phyloP scores from a whole-genome alignment of 2,797 vertebrate species.

The Pterois miles region DNA sequence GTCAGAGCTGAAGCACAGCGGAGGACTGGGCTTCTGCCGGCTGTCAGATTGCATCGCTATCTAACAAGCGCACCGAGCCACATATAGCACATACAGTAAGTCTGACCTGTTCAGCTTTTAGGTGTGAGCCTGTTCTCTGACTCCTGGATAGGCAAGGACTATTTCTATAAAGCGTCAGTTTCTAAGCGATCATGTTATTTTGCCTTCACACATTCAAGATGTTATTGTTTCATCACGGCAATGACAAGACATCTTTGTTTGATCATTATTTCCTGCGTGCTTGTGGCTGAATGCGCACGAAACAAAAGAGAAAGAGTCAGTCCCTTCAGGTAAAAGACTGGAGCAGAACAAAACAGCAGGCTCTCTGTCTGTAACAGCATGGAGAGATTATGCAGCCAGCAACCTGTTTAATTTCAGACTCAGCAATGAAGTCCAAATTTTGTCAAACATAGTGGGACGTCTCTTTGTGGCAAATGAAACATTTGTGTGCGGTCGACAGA shows the following conservation, averaged over 20 bases:
- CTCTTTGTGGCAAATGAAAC: conserved; percentile 1
- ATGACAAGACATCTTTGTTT: background rate
- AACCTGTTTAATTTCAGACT: conserved; percentile 12
- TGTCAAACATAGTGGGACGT: background rate
- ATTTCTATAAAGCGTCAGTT: background rate
- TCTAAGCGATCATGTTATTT: background rate
- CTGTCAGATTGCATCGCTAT: background rate
- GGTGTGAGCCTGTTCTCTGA: background rate
- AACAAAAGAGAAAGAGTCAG: background rate
- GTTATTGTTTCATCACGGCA: background rate
- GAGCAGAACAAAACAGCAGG: conserved; percentile 5
- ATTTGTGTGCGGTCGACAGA: background rate
- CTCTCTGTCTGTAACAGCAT: background rate
- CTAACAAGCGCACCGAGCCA: background rate
- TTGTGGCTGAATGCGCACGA: background rate
- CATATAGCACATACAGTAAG: background rate
- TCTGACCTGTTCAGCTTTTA: background rate
- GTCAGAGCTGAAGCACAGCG: background rate
- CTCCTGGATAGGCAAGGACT: background rate
- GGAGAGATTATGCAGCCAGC: background rate
- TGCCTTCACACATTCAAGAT: background rate
- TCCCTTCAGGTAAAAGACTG: background rate
- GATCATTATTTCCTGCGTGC: conserved; percentile 6
- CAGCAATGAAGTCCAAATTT: background rate
- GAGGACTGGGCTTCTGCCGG: background rate